Base-by-base conservation (phyloP, 2,888 invertebrate genomes). In the Troglohyphantes excavatus region DNA sequence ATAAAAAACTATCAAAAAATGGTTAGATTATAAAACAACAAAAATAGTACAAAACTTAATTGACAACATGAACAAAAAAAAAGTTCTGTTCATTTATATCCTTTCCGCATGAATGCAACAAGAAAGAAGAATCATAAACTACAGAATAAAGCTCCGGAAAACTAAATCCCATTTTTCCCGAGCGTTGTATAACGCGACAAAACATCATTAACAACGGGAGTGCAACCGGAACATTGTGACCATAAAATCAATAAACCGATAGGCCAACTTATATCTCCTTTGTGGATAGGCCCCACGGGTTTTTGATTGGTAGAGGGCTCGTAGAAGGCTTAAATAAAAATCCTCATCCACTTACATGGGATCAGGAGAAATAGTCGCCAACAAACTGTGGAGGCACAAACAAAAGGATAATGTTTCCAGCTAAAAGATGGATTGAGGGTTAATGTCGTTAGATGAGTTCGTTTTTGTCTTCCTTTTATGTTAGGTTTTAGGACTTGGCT, bases 191-290 rank as follows among this genome's bases (percentile, higher is more conserved):
- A 53, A 65, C 43, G 43, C 26, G 61, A 61, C 82, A 39, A 72
- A 82, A 23, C 70, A 70, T 59, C 70, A 72, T 82, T 59, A 70
- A 70, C 53, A 39, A 17, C 68, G n/a, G 23, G 19, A 39, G 67
- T 39, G 23, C 29, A 27, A n/a, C 7, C 46, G 21, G 43, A 73
- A 63, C 73, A 61, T 19, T 29, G 72, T 70, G 46, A 63, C 46
- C 39, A 29, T 53, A 43, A 83, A 73, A 83, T 83, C 83, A 46
- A 83, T 83, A 83, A 26, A 67, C 65, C 83, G 72, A 73, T 83
- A 83, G 17, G 9, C 65, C 65, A 46, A 27, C 63, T 83, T 83
- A 43, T 73, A 39, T 63, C 46, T 73, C 83, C 46, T 65, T 83
- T 46, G 73, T 70, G 70, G 59, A 82, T 70, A 17, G 61, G 53